Conservation (phyloP, 2,113 vertebrate genomes). For the Hyperopisus bebe region DNA sequence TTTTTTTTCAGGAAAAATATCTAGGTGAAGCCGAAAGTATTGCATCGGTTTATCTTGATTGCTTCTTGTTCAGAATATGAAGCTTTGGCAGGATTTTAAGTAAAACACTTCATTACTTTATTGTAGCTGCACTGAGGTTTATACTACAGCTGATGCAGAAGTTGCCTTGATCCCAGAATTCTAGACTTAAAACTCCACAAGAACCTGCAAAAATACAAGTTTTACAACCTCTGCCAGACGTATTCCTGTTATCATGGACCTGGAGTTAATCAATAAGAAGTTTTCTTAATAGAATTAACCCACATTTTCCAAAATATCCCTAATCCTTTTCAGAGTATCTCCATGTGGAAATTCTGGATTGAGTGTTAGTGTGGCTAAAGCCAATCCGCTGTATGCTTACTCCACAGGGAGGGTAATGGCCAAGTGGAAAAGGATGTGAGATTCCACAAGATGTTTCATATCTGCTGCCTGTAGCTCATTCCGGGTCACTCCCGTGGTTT, state of each 20-base stretch:
- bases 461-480: slow-evolving; percentile 43
- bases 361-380: slow-evolving; percentile 14
- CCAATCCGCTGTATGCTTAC: slow-evolving; percentile 14
- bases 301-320: slow-evolving; percentile 35
- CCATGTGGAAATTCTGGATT: slow-evolving; percentile 34
- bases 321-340: slow-evolving; percentile 9
- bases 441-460: slow-evolving; percentile 57
- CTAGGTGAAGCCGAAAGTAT: neutral
- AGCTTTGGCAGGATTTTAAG: neutral
- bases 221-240: neutral
- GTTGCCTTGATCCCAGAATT: neutral
- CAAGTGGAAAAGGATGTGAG: slow-evolving; percentile 39
- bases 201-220: neutral
- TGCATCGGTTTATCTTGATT: neutral
- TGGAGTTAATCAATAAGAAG: neutral
- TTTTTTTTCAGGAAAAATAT: neutral
- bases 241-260: neutral
- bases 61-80: neutral
- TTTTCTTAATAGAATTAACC: slow-evolving; percentile 18
- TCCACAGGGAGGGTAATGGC: slow-evolving; percentile 36
- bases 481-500: slow-evolving; percentile 21
- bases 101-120: neutral
- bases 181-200: neutral
- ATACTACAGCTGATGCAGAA: neutral
- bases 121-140: neutral